Percentiles rank a stretch among this genome's conserved stretches.
Evolutionary conservation across 2,113 vertebrate genomes (phyloP).

Genomic region (Bettongia penicillata): DNA sequence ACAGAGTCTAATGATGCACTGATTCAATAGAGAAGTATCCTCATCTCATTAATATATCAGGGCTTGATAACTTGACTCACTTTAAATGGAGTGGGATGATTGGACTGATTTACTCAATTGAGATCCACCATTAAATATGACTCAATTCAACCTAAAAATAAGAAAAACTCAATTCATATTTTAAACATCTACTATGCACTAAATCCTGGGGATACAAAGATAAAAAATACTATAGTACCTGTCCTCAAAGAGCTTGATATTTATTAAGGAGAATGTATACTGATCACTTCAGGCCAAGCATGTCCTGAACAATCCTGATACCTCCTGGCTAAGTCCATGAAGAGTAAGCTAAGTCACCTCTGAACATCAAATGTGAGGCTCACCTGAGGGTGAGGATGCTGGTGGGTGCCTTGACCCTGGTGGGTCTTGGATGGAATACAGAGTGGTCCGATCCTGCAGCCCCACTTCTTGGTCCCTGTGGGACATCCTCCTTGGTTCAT

Average conservation of each 20-base stretch:
- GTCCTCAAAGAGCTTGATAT: neutral
- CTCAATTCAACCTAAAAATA: neutral
- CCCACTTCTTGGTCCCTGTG: too few species aligned
- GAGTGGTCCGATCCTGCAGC: too few species aligned
- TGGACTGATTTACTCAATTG: neutral
- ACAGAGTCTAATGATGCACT: too few species aligned
- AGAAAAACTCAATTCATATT: neutral
- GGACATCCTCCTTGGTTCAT: too few species aligned
- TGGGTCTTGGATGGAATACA: too few species aligned
- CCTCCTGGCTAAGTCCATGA: neutral
- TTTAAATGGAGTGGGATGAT: neutral
- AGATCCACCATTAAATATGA: neutral
- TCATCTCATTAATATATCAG: too few species aligned
- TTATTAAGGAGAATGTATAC: neutral
- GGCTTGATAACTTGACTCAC: too few species aligned
- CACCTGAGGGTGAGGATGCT: neutral
- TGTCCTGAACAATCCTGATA: neutral
- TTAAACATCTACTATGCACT: neutral
- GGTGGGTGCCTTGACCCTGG: too few species aligned
- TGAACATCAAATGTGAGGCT: neutral
- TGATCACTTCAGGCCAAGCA: neutral
- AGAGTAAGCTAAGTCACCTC: neutral
- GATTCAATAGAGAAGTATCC: too few species aligned
- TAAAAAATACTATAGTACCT: neutral
- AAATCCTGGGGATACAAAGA: neutral